These are phyloP conservation scores for Rhyzopertha dominica DNA, from an alignment of 1,140 invertebrate species.

Conservation along the genomic window DNA sequence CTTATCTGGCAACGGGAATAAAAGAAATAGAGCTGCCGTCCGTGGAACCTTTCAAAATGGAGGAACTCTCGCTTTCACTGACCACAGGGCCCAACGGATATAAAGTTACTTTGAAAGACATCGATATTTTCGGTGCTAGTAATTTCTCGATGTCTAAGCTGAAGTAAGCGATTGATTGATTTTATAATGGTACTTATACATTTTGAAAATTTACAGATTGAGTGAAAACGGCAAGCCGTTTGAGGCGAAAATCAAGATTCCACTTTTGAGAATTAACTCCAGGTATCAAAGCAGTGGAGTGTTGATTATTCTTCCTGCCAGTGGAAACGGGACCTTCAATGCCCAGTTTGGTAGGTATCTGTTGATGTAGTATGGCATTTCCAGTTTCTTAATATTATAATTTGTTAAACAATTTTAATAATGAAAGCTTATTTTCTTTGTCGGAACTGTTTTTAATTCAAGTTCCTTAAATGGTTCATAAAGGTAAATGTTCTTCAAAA, in stretches of 20 bases:
- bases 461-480: too few relatives aligned
- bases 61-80: conserved; percentile 60
- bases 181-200: too few relatives aligned
- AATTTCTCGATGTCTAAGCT: conserved; percentile 63
- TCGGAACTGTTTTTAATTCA: too few relatives aligned
- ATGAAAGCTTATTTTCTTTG: conserved; percentile 14
- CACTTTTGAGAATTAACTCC: conserved; percentile 60
- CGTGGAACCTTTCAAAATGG: conserved; percentile 67
- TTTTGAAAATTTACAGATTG: conserved; percentile 43
- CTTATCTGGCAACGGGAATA: conserved; percentile 61
- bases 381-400: neutral
- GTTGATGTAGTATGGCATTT: neutral
- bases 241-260: conserved; percentile 60
- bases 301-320: conserved; percentile 65
- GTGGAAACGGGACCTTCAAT: conserved; percentile 65
- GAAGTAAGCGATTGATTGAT: conserved; percentile 46
- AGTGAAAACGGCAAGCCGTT: conserved; percentile 57
- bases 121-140: conserved; percentile 63
- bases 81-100: conserved; percentile 67
- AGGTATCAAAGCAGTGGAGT: conserved; percentile 67
- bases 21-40: conserved; percentile 64
- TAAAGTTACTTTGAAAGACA: conserved; percentile 61
- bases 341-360: conserved; percentile 53
- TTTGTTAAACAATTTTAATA: conserved; percentile 13
- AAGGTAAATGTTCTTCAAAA: too few relatives aligned